Percentiles rank a stretch among this genome's conserved stretches.
Evolutionary conservation across 2,888 invertebrate species (phyloP).

Genomic region (Synanthedon andrenaeformis): DNA sequence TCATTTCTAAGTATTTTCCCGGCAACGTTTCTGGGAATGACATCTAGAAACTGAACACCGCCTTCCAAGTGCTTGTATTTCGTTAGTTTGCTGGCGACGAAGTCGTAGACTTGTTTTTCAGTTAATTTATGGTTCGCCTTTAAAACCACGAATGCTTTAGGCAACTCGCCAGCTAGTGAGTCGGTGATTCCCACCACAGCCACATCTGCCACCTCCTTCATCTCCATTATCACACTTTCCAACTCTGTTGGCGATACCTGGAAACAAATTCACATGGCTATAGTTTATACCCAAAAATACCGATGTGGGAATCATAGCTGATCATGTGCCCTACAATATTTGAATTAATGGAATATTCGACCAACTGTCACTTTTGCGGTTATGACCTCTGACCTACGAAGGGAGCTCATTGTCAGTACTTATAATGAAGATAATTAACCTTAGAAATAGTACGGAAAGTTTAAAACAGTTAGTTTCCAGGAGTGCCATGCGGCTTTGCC

Average conservation of each 20-base stretch:
- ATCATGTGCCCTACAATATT: no score
- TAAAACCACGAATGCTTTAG: constrained; percentile 79
- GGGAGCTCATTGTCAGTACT: no score
- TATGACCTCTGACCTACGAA: no score
- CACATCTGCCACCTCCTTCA: constrained; percentile 79
- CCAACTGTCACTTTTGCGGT: no score
- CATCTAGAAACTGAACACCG: constrained; percentile 76
- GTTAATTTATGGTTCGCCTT: constrained; percentile 65
- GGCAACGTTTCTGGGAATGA: constrained; percentile 79
- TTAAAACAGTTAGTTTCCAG: no score
- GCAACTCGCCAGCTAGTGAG: constrained; percentile 78
- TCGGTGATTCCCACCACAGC: constrained; percentile 84
- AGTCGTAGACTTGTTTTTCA: constrained; percentile 68
- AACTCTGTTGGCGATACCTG: constrained; percentile 90
- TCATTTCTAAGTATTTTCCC: constrained; percentile 83
- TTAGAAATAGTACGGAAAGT: no score
- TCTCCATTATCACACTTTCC: constrained; percentile 80
- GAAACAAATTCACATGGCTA: constrained; percentile 5
- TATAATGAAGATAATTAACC: no score
- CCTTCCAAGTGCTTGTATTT: constrained; percentile 80
- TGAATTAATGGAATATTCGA: no score
- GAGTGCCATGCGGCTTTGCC: no score
- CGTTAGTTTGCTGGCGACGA: constrained; percentile 75
- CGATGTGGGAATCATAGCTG: no score
- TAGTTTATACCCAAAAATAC: neutral